Evolutionary conservation across 2,113 vertebrate species (phyloP).

Genomic region (Helogale parvula): DNA sequence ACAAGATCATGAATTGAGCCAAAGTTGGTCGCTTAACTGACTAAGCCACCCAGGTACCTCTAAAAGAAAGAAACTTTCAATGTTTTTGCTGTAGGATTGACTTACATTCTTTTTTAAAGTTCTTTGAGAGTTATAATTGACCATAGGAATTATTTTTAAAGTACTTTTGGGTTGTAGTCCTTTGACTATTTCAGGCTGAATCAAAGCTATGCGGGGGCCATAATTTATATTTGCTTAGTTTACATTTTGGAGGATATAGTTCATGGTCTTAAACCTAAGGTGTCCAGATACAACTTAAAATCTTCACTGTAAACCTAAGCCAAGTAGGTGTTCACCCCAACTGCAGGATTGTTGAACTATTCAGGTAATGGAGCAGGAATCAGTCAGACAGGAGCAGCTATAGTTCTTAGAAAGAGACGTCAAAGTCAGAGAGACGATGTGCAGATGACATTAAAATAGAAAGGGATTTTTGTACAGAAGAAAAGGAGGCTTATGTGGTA

Average conservation of each 20-base stretch:
- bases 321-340: background rate
- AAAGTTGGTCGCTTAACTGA: no score
- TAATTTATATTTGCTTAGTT: background rate
- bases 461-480: background rate
- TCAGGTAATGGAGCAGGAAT: background rate
- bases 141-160: background rate
- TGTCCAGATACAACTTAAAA: background rate
- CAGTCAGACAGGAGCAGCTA: no score
- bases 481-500: background rate
- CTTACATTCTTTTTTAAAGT: background rate
- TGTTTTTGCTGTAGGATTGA: background rate
- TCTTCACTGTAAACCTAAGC: background rate
- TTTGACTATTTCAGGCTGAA: background rate
- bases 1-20: no score
- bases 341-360: background rate
- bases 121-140: background rate
- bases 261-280: background rate
- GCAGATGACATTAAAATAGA: background rate
- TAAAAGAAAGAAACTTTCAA: background rate
- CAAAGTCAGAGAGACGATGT: background rate
- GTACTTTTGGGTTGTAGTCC: background rate
- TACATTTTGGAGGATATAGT: background rate
- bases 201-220: background rate
- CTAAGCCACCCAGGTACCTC: no score
- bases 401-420: background rate